Conservation (phyloP, 2,888 invertebrate species). For the Cyrtodaria siliqua region DNA sequence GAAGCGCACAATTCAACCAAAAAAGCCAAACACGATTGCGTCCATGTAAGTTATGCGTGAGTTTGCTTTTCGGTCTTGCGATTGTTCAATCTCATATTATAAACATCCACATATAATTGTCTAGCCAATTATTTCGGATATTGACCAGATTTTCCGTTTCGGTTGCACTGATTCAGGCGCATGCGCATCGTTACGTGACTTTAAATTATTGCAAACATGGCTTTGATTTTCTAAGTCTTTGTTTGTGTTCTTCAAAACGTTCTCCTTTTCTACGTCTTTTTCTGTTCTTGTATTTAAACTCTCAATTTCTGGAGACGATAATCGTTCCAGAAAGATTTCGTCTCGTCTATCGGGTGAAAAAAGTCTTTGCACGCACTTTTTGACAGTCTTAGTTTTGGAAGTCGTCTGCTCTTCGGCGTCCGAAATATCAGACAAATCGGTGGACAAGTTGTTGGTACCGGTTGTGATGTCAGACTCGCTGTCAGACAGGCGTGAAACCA, state of each 20-base stretch:
- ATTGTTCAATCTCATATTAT: too few relatives aligned
- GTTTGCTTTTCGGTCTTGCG: too few relatives aligned
- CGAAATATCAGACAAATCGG: constrained; percentile 63
- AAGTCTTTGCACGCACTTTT: constrained; percentile 42
- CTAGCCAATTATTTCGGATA: constrained; percentile 68
- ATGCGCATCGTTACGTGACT: too few relatives aligned
- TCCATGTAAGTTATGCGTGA: too few relatives aligned
- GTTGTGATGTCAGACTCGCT: constrained; percentile 8
- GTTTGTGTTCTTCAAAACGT: neutral
- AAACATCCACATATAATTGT: too few relatives aligned
- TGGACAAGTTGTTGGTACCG: constrained; percentile 23
- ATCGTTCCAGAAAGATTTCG: constrained; percentile 45
- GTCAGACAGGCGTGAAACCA: constrained; percentile 22
- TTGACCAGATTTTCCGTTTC: constrained; percentile 81
- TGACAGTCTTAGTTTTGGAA: neutral
- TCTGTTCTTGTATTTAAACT: neutral
- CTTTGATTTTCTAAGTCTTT: neutral
- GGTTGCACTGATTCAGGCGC: constrained; percentile 21
- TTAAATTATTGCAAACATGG: neutral
- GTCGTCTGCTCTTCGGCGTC: constrained; percentile 24
- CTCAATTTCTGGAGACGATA: constrained; percentile 32
- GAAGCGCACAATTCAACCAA: too few relatives aligned
- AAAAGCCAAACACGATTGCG: too few relatives aligned
- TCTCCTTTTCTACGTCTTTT: too few relatives aligned
- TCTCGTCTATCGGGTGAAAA: constrained; percentile 57